Percentiles rank a stretch among this genome's conserved stretches.
These are phyloP conservation scores for Leptobrachium ailaonicum DNA, from an alignment of 2,113 vertebrate genomes.

Conservation along the genomic window DNA sequence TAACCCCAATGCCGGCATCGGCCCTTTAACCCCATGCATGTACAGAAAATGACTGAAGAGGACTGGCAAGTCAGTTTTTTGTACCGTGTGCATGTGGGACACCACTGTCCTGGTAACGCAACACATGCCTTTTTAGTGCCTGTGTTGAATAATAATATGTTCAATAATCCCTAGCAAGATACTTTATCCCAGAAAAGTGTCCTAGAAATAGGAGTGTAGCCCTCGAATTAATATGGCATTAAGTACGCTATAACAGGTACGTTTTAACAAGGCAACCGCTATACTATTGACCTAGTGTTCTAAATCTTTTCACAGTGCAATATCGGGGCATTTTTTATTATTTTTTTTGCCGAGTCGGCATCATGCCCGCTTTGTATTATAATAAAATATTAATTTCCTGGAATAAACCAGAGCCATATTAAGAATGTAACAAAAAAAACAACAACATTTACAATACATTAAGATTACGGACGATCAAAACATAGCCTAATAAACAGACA, in stretches of 20 bases:
- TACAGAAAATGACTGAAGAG: no score
- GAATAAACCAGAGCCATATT: constrained; percentile 16
- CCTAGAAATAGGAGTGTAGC: no score
- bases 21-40: no score
- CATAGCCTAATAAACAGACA: neutral
- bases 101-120: no score
- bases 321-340: neutral
- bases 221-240: constrained; percentile 14
- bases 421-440: constrained; percentile 14
- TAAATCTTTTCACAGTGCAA: constrained; percentile 30
- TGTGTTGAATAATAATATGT: no score
- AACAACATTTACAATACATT: constrained; percentile 6
- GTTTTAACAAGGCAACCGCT: neutral
- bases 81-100: no score
- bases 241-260: neutral
- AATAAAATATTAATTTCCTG: constrained; percentile 8
- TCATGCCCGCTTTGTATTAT: constrained; percentile 1
- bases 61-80: no score
- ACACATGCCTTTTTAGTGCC: no score
- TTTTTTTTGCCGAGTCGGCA: neutral
- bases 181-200: no score
- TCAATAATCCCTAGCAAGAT: no score
- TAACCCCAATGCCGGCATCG: no score
- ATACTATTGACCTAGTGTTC: neutral
- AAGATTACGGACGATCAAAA: neutral